A percentile compares a stretch with the other conserved stretches of the same genome.
These are phyloP conservation scores for Chaenodraco wilsoni DNA, from an alignment of 2,797 vertebrate species.

Conservation along the genomic window DNA sequence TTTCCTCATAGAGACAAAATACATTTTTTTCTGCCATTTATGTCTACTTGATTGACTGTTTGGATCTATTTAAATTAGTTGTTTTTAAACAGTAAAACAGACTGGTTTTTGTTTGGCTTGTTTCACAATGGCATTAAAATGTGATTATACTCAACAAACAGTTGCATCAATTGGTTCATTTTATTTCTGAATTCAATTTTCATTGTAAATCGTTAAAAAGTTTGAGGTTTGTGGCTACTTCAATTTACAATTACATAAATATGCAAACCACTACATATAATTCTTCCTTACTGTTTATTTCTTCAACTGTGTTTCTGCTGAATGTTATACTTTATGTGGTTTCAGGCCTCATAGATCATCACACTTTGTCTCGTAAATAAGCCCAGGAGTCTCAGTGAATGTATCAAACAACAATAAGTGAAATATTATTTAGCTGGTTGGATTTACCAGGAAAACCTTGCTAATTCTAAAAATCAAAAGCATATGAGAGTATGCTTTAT, in stretches of 20 bases:
- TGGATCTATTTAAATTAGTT: neutral
- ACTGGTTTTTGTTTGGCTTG: conserved; percentile 10
- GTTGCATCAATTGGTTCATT: conserved; percentile 24
- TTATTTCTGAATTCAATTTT: conserved; percentile 6
- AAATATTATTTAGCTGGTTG: conserved; percentile 35
- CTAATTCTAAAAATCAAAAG: conserved; percentile 31
- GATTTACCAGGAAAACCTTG: conserved; percentile 24
- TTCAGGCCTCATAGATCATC: conserved; percentile 15
- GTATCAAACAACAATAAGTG: neutral
- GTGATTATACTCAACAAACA: conserved; percentile 19
- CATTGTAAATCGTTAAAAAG: neutral
- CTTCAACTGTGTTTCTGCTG: neutral
- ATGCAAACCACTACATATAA: neutral
- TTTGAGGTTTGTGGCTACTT: neutral
- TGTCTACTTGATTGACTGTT: neutral
- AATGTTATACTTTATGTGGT: neutral
- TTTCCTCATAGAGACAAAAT: neutral
- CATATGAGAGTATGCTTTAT: conserved; percentile 41
- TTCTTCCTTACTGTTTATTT: neutral
- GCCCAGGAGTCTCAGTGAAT: conserved; percentile 1
- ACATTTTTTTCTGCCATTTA: neutral
- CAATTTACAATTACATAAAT: neutral
- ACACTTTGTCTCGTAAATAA: conserved; percentile 13
- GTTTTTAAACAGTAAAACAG: conserved; percentile 16
- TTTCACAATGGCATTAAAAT: conserved; percentile 31